Base-by-base conservation (phyloP, 2,113 vertebrate species). In the Thamnophis sirtalis region DNA sequence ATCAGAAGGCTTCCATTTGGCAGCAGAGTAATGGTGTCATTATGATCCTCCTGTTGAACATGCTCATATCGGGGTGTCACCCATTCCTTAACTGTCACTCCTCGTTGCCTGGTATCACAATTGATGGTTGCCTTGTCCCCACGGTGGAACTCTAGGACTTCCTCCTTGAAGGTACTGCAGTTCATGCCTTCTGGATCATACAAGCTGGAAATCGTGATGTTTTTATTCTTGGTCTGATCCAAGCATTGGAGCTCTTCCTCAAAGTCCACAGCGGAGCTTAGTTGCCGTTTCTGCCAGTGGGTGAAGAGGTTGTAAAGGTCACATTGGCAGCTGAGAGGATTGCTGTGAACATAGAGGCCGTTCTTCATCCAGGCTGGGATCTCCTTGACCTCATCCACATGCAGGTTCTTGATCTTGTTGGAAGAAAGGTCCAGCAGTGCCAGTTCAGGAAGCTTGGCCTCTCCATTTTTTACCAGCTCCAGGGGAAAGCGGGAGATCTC, bases 321-420 rank as follows among this genome's bases (percentile, higher is more conserved):
- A 85, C 99, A 99, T 96, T 97, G 96, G 90, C 99, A 99, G 53
- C 85, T 88, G 89, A 99, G 92, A 0, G 99, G 98, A 97, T 99
- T 99, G 96, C 96, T 98, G 93, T 99, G 99, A 15, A 99, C 97
- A 96, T 99, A 99, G 86, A 99, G 98, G 63, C 99, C 98, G 1
- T 99, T 99, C 88, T 98, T 98, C 84, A 99, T 95, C 98, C 98
- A 99, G 1, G 98, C 98, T 0, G 99, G 99, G 94, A 99, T 97
- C 0, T 91, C 95, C 94, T 98, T 97, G 86, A 99, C 97, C 91
- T 99, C 98, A 0, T 96, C 94, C 6, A 98, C 89, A 0, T 98
- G 98, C 88, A 99, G 92, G 11, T 17, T 56, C 92, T 98, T 99
- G 15, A 99, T 98, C 89, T 95, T 98, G 97, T 99, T 99, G 91